Conservation (phyloP, 2,888 invertebrate species). For the Agriopis marginaria region DNA sequence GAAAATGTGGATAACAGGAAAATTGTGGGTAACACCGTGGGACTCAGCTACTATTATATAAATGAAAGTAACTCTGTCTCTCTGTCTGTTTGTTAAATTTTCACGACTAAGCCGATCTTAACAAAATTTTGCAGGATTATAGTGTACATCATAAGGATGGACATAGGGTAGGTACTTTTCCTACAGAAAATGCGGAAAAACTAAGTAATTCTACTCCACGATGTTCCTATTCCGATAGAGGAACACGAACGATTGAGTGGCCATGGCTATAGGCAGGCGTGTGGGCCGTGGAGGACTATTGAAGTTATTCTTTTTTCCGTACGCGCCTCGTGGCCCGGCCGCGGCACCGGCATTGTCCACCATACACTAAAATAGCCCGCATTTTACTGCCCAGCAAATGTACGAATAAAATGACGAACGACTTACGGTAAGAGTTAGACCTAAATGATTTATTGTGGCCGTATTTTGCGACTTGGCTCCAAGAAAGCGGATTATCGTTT, state of each 20-base stretch:
- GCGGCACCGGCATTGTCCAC: conserved; percentile 67
- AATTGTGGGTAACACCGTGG: too few species aligned
- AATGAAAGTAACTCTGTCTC: too few species aligned
- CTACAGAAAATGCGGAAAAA: too few species aligned
- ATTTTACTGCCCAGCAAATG: conserved; percentile 69
- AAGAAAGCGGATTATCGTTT: conserved; percentile 30
- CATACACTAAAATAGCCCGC: conserved; percentile 74
- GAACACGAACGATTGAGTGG: conserved; percentile 81
- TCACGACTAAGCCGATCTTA: too few species aligned
- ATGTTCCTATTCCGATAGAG: conserved; percentile 60
- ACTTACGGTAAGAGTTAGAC: conserved; percentile 60
- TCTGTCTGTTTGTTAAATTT: too few species aligned
- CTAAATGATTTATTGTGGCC: conserved; percentile 68
- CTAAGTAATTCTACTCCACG: conserved; percentile 51
- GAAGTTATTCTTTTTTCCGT: conserved; percentile 76
- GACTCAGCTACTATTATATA: too few species aligned
- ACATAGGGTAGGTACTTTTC: too few species aligned
- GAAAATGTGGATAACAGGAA: too few species aligned
- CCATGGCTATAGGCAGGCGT: conserved; percentile 74
- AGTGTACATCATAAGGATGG: too few species aligned
- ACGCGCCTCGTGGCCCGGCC: conserved; percentile 58
- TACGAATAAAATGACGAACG: conserved; percentile 70
- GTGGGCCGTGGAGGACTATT: conserved; percentile 83
- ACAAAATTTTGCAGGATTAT: too few species aligned
- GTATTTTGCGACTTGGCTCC: conserved; percentile 44